phyloP scores from a whole-genome alignment of 2,113 vertebrate genomes.

The Pimephales promelas region DNA sequence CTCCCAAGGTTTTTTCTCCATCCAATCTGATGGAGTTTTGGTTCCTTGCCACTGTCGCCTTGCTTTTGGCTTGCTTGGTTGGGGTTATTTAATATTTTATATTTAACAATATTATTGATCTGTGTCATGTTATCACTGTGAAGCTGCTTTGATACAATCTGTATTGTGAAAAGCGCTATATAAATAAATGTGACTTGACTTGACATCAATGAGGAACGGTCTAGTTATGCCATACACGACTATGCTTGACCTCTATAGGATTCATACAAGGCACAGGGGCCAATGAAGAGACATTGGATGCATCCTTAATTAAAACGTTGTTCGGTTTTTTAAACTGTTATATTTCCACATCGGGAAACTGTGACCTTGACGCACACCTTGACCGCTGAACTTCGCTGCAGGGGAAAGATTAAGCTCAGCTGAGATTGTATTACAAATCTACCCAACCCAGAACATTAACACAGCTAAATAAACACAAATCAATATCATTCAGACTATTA shows the following conservation, averaged over 20 bases:
- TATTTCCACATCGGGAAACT: neutral
- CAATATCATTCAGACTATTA: conserved; percentile 50
- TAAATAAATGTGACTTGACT: too few relatives aligned
- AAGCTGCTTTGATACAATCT: too few relatives aligned
- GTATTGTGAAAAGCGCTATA: too few relatives aligned
- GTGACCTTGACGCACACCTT: conserved; percentile 53
- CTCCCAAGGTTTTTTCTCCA: too few relatives aligned
- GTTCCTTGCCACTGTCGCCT: too few relatives aligned
- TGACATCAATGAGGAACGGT: neutral
- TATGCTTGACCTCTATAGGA: neutral
- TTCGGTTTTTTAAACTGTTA: neutral
- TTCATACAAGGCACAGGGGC: neutral
- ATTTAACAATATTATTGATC: too few relatives aligned
- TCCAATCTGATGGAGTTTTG: too few relatives aligned
- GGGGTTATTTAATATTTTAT: too few relatives aligned
- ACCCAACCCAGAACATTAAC: conserved; percentile 49
- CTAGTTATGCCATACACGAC: too few relatives aligned
- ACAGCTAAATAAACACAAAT: conserved; percentile 62
- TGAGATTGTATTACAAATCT: conserved; percentile 54
- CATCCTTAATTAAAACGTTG: neutral
- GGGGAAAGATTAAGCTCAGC: conserved; percentile 56
- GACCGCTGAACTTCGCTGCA: conserved; percentile 47
- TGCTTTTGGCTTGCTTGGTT: too few relatives aligned
- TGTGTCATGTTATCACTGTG: too few relatives aligned
- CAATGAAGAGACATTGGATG: neutral